These are phyloP conservation scores for Tricholaema leucomelas DNA, from an alignment of 2,113 vertebrate species.

Conservation along the genomic window DNA sequence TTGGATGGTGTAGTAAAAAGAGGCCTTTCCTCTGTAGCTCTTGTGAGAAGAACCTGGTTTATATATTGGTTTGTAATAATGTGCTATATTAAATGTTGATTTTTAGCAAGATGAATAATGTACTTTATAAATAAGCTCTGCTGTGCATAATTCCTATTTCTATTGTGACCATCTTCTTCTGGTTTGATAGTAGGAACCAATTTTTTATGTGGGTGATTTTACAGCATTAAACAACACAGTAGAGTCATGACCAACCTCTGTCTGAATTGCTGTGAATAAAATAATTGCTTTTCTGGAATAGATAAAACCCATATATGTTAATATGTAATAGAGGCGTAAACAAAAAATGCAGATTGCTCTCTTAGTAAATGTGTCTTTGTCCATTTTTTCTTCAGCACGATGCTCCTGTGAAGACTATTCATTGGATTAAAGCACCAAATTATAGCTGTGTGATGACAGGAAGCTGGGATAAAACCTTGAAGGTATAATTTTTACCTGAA, in stretches of 20 bases:
- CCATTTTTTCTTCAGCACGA: slow-evolving; percentile 82
- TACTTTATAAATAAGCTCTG: neutral
- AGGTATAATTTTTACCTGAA: slow-evolving; percentile 72
- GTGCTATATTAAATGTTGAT: neutral
- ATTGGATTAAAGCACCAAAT: slow-evolving; percentile 99
- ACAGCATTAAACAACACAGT: neutral
- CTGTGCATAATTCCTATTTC: neutral
- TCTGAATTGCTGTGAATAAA: neutral
- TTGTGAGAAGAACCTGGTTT: neutral
- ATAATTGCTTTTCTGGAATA: neutral
- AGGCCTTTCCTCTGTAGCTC: neutral
- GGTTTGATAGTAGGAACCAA: neutral
- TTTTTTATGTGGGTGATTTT: neutral
- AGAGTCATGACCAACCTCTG: neutral
- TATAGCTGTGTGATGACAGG: slow-evolving; percentile 98
- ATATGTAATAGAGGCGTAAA: too few relatives aligned
- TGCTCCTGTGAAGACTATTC: slow-evolving; percentile 93
- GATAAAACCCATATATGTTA: too few relatives aligned
- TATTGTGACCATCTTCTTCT: neutral
- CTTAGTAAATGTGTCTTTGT: neutral
- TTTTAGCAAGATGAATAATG: neutral
- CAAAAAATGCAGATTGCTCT: neutral
- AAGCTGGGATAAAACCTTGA: slow-evolving; percentile 98
- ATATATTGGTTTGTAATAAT: neutral
- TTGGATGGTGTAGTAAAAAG: neutral